Percentiles rank a stretch among this genome's conserved stretches.
phyloP scores from a whole-genome alignment of 2,888 invertebrate species.

The Acleris emargana region DNA sequence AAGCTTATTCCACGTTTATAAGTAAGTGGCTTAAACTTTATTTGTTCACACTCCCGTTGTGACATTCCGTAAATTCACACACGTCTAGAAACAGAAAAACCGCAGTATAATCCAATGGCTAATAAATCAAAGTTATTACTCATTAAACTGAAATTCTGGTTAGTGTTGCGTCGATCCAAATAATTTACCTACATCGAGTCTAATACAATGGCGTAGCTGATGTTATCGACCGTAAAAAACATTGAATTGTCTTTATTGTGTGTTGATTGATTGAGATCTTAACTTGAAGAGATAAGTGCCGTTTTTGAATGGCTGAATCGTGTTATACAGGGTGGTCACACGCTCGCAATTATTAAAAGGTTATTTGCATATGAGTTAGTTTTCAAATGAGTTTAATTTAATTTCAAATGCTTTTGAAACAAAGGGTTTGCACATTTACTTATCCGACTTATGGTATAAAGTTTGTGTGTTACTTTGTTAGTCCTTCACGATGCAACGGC shows the following conservation, averaged over 20 bases:
- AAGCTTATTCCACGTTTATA: too few species aligned
- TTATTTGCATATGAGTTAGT: constrained; percentile 8
- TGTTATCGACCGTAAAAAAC: constrained; percentile 25
- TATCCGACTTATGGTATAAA: too few species aligned
- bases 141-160: constrained; percentile 22
- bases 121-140: constrained; percentile 27
- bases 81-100: background rate
- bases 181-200: constrained; percentile 26
- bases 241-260: constrained; percentile 10
- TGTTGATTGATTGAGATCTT: background rate
- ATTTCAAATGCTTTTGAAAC: background rate
- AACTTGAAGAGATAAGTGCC: background rate
- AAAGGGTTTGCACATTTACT: background rate
- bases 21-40: too few species aligned
- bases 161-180: constrained; percentile 28
- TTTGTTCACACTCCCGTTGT: background rate
- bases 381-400: background rate
- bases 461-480: too few species aligned
- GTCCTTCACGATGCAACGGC: too few species aligned
- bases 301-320: background rate
- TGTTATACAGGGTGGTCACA: background rate
- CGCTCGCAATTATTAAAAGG: constrained; percentile 6
- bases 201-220: constrained; percentile 19
- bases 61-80: constrained; percentile 11
- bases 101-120: constrained; percentile 4